Conservation (phyloP, 2,888 invertebrate species). For the Didymodactylos carnosus region DNA sequence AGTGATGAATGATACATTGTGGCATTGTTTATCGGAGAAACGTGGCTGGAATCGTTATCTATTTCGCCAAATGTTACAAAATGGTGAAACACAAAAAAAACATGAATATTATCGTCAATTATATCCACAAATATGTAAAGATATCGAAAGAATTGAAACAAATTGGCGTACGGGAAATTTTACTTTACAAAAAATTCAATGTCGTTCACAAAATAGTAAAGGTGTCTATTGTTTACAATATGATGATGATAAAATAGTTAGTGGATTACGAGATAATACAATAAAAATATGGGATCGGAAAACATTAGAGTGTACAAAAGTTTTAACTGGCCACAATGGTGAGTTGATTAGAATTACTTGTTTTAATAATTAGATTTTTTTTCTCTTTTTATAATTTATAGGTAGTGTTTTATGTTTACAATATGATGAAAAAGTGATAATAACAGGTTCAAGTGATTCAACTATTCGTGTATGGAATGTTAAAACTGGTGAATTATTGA, state of each 20-base stretch:
- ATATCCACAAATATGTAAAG: slow-evolving; percentile 75
- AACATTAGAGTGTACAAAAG: slow-evolving; percentile 71
- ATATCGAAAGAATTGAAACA: slow-evolving; percentile 67
- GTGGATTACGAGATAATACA: slow-evolving; percentile 91
- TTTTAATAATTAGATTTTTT: no score
- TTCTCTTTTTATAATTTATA: no score
- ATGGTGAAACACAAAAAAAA: neutral
- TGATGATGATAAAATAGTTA: slow-evolving; percentile 94
- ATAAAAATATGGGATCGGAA: slow-evolving; percentile 97
- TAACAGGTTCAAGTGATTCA: slow-evolving; percentile 89
- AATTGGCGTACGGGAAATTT: slow-evolving; percentile 94
- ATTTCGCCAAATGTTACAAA: neutral
- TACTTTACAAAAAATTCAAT: slow-evolving; percentile 87
- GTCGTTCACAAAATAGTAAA: slow-evolving; percentile 94
- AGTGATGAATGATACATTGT: slow-evolving; percentile 83
- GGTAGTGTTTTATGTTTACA: slow-evolving; percentile 91
- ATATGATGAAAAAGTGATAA: slow-evolving; percentile 94
- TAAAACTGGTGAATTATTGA: slow-evolving; percentile 78
- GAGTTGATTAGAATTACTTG: no score
- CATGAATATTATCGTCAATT: slow-evolving; percentile 64
- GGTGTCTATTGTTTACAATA: slow-evolving; percentile 98
- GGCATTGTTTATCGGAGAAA: slow-evolving; percentile 84
- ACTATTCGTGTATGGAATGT: slow-evolving; percentile 95
- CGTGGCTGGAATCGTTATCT: slow-evolving; percentile 52
- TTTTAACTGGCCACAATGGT: slow-evolving; percentile 93